Conservation (phyloP, 2,797 vertebrate species). For the Chrosomus eos region DNA sequence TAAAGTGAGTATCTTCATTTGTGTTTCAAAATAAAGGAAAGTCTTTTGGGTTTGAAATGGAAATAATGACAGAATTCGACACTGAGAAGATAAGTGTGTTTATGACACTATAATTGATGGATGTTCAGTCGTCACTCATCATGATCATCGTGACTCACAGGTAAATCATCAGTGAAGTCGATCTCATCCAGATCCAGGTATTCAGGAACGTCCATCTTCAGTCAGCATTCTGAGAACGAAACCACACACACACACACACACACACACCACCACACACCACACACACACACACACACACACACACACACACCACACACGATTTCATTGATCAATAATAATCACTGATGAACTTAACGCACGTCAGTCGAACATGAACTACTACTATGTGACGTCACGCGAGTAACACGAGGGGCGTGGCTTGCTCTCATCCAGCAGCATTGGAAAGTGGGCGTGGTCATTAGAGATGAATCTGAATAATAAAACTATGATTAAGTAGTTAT, state of each 20-base stretch:
- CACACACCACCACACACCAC: too few relatives aligned
- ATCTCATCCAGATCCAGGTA: constrained; percentile 99
- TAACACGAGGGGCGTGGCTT: background rate
- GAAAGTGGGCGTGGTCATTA: constrained; percentile 6
- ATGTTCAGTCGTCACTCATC: background rate
- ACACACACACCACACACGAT: too few relatives aligned
- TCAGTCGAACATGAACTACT: background rate
- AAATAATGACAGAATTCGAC: background rate
- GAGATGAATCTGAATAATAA: background rate
- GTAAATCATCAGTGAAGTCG: constrained; percentile 95
- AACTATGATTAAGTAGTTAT: background rate
- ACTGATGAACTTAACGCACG: background rate
- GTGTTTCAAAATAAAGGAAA: background rate
- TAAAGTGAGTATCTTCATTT: background rate
- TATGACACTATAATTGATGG: too few relatives aligned
- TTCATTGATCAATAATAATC: background rate
- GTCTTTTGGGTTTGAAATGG: background rate
- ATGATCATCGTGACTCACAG: constrained; percentile 80
- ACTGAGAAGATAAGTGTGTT: too few relatives aligned
- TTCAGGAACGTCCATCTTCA: constrained; percentile 98
- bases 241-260: background rate
- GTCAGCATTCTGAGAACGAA: constrained; percentile 77
- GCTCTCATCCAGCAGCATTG: background rate
- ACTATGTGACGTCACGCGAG: background rate
- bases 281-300: background rate